Evolutionary conservation across 2,888 invertebrate genomes (phyloP).

Genomic region (Entomobrya proxima): DNA sequence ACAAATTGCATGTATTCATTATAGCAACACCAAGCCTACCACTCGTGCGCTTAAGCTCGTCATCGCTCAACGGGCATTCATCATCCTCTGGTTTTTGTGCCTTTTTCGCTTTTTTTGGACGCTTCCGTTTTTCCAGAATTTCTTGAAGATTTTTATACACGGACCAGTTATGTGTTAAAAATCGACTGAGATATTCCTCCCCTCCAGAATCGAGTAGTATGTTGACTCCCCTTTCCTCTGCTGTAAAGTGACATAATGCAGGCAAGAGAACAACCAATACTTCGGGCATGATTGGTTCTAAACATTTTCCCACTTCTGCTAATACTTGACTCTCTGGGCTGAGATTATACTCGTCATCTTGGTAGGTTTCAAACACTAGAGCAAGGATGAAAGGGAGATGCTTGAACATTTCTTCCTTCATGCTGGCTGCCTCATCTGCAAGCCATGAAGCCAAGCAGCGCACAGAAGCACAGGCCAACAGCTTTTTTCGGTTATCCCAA

Average conservation of each 20-base stretch:
- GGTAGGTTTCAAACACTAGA: slow-evolving; percentile 88
- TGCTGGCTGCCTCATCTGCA: slow-evolving; percentile 92
- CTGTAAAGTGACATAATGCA: slow-evolving; percentile 92
- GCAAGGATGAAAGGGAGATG: slow-evolving; percentile 89
- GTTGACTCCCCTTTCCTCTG: slow-evolving; percentile 85
- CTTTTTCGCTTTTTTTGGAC: slow-evolving; percentile 74
- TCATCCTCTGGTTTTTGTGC: slow-evolving; percentile 79
- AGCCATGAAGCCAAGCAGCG: slow-evolving; percentile 92
- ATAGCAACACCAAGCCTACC: slow-evolving; percentile 90
- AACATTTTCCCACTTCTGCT: slow-evolving; percentile 74
- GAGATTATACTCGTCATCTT: slow-evolving; percentile 74
- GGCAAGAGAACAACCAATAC: slow-evolving; percentile 90
- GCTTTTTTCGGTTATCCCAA: slow-evolving; percentile 74
- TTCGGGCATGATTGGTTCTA: slow-evolving; percentile 79
- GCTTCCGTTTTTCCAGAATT: slow-evolving; percentile 76
- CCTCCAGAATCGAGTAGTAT: slow-evolving; percentile 79
- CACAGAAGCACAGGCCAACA: slow-evolving; percentile 90
- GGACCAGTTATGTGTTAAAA: slow-evolving; percentile 89
- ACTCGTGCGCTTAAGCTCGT: slow-evolving; percentile 86
- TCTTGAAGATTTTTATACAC: slow-evolving; percentile 89
- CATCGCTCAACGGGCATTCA: slow-evolving; percentile 85
- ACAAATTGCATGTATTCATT: slow-evolving; percentile 91
- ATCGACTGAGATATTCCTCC: slow-evolving; percentile 88
- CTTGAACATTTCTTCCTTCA: slow-evolving; percentile 89
- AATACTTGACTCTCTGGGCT: slow-evolving; percentile 73